phyloP scores from a whole-genome alignment of 2,797 vertebrate genomes.

The Anolis apletophallus region DNA sequence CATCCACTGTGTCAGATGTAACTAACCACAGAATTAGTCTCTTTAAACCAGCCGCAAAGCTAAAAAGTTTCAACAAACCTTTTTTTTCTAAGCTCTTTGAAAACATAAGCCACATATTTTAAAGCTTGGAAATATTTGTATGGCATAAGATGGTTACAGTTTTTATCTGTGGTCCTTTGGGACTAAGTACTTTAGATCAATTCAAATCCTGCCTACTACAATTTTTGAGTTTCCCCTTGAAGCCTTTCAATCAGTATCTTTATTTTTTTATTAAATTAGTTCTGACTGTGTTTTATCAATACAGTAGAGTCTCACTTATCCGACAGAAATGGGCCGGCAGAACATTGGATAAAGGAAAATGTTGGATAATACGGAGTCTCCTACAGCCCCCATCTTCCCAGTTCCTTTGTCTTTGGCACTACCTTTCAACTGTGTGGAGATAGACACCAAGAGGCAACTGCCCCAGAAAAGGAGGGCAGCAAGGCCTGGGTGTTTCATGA shows the following conservation, averaged over 20 bases:
- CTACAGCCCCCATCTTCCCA: too few species aligned
- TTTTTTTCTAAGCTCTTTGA: not conserved
- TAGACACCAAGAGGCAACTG: too few species aligned
- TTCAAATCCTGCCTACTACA: not conserved
- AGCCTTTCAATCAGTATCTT: not conserved
- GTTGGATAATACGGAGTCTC: too few species aligned
- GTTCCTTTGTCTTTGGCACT: too few species aligned
- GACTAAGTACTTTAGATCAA: not conserved
- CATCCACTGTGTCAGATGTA: not conserved
- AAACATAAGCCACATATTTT: not conserved
- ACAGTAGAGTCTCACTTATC: too few species aligned
- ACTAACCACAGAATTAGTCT: not conserved
- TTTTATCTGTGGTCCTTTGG: not conserved
- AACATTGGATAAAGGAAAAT: too few species aligned
- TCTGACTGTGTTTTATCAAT: not conserved
- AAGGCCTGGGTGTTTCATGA: too few species aligned
- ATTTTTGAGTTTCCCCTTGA: not conserved
- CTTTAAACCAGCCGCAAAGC: constrained; percentile 30
- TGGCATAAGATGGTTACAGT: not conserved
- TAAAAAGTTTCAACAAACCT: not conserved
- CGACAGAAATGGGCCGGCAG: too few species aligned
- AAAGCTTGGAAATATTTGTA: not conserved
- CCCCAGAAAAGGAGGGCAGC: too few species aligned
- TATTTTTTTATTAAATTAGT: not conserved
- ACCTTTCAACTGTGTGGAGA: too few species aligned